A percentile compares a stretch with the other conserved stretches of the same genome.
Evolutionary conservation across 1,140 invertebrate species (phyloP).

Genomic region (Zaprionus inermis): DNA sequence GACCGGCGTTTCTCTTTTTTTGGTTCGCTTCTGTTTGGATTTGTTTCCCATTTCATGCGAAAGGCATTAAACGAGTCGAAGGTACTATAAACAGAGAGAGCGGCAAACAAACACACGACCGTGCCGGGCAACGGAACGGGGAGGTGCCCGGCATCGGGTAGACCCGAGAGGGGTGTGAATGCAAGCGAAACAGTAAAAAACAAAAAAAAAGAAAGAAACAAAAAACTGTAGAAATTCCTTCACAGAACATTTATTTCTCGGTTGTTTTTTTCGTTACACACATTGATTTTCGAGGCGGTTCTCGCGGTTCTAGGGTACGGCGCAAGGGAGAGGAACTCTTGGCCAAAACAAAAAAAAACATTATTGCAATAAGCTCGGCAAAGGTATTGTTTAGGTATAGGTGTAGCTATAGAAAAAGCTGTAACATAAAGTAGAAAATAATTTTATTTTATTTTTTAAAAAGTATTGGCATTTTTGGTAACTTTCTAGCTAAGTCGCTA

Average conservation of each 20-base stretch:
- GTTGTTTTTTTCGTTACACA: slow-evolving; percentile 81
- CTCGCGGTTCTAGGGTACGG: not conserved
- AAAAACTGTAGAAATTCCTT: slow-evolving; percentile 82
- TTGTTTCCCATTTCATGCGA: slow-evolving; percentile 75
- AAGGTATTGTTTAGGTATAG: slow-evolving; percentile 34
- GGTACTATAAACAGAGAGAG: slow-evolving; percentile 64
- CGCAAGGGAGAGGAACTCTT: slow-evolving; percentile 13
- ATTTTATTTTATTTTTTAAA: too few species aligned
- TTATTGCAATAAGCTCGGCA: slow-evolving; percentile 69
- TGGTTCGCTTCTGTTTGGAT: slow-evolving; percentile 50
- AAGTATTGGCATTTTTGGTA: too few species aligned
- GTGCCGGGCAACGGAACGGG: slow-evolving; percentile 22
- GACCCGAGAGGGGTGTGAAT: not conserved
- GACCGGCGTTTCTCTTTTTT: not conserved
- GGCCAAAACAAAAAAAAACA: slow-evolving; percentile 28
- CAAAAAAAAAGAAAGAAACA: slow-evolving; percentile 46
- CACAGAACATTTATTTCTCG: slow-evolving; percentile 82
- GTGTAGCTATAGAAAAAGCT: too few species aligned
- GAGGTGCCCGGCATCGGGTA: slow-evolving; percentile 34
- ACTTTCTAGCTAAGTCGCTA: too few species aligned
- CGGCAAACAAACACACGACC: slow-evolving; percentile 66
- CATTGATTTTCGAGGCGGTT: slow-evolving; percentile 74
- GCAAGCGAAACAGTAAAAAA: slow-evolving; percentile 51
- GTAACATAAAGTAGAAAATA: too few species aligned
- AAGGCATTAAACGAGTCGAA: slow-evolving; percentile 77